phyloP scores from a whole-genome alignment of 2,113 vertebrate species.

The Sterrhoptilus dennistouni region DNA sequence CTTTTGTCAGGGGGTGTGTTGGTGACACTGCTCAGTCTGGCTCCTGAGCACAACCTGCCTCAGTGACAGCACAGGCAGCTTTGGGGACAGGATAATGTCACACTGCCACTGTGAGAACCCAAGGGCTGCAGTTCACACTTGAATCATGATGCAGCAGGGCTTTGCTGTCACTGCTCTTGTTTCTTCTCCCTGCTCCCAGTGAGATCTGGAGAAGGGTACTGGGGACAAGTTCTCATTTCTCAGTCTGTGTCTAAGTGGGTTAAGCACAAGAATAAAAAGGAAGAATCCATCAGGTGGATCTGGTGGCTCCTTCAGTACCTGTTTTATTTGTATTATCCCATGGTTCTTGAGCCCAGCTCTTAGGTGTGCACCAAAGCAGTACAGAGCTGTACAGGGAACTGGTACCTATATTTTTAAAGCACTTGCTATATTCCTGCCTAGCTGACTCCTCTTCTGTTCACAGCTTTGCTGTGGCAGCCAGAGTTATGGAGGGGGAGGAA shows the following conservation, averaged over 20 bases:
- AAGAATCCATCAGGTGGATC: background rate
- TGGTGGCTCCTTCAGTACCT: background rate
- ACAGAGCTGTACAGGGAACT: background rate
- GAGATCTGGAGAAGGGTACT: background rate
- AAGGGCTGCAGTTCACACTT: background rate
- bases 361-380: background rate
- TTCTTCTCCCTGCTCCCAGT: background rate
- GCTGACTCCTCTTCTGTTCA: background rate
- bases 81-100: background rate
- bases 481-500: background rate
- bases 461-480: background rate
- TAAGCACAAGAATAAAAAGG: background rate
- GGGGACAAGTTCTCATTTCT: background rate
- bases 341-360: background rate
- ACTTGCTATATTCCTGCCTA: background rate
- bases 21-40: background rate
- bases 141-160: background rate
- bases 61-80: background rate
- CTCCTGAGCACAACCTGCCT: fast-evolving
- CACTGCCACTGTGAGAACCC: background rate
- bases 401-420: background rate
- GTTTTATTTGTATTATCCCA: background rate
- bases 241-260: background rate
- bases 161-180: background rate
- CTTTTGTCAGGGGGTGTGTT: background rate